Base-by-base conservation (phyloP, 2,888 invertebrate genomes). In the Rotaria magnacalcarata region DNA sequence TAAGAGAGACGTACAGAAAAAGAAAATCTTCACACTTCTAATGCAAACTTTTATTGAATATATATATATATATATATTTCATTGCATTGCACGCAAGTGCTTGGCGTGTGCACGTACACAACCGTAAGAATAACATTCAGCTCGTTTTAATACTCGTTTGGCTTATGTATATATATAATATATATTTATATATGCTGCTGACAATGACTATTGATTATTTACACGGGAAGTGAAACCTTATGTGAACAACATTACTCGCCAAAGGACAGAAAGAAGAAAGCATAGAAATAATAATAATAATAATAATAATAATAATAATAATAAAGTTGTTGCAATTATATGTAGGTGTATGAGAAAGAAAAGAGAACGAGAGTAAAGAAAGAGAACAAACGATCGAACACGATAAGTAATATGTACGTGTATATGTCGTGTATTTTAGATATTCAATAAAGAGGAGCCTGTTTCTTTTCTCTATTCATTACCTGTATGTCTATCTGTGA, bases 11-110 rank as follows among this genome's bases (percentile, higher is more conserved):
- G 16, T 16, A 41, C 27, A 67, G 34, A 67, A 67, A 67, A n/a
- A 67, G 67, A 67, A 67, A 67, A 67, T 67, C 67, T 67, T 67
- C 67, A 67, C 67, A 67, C 67, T 67, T 67, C 34, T 67, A 67
- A 67, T 67, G 67, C 67, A 67, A 34, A 67, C 67, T 34, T 67
- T 67, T 67, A 67, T 67, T 67, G 67, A 67, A 67, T 67, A 41
- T 60, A 60, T 60, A n/a, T 60, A n/a, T 60, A n/a, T 60, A 60
- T 34, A 34, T 34, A 34, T 34, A 34, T 34, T 34, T 34, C 34
- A 34, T 67, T 67, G 16, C 67, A 19, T 67, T 67, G 16, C 34
- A 67, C 19, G 27, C 14, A 16, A 67, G 34, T 67, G 34, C 34
- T 34, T 67, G 67, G 34, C 67, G 34, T 67, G 67, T 34, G 67